phyloP scores from a whole-genome alignment of 2,888 invertebrate species.

The Coecobrya sp. region DNA sequence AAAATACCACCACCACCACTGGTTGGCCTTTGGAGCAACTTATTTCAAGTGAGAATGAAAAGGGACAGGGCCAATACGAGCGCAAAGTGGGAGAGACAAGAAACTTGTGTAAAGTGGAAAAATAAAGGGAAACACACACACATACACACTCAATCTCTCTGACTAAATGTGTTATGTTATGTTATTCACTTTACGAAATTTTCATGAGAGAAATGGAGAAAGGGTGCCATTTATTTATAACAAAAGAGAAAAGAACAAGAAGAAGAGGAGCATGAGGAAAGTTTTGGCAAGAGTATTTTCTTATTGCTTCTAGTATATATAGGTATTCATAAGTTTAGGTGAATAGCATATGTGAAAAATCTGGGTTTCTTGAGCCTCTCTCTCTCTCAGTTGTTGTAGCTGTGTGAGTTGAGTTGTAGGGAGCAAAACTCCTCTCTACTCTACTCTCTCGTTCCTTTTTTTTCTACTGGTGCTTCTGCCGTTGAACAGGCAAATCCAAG shows the following conservation, averaged over 20 bases:
- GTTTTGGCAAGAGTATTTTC: conserved; percentile 53
- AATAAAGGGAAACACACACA: conserved; percentile 52
- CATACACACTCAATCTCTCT: conserved; percentile 24
- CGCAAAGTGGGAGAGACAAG: conserved; percentile 63
- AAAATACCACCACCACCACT: background rate
- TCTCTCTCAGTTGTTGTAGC: background rate
- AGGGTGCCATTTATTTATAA: conserved; percentile 68
- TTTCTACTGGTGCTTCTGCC: background rate
- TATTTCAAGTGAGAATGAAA: conserved; percentile 65
- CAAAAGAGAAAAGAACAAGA: conserved; percentile 63
- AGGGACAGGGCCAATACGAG: conserved; percentile 59
- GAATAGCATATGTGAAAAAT: conserved; percentile 67
- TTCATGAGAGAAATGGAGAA: conserved; percentile 47
- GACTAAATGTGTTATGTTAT: background rate
- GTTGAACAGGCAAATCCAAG: conserved; percentile 68
- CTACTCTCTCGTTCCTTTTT: background rate
- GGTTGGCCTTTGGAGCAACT: conserved; percentile 9
- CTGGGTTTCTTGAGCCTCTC: conserved; percentile 40
- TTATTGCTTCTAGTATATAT: background rate
- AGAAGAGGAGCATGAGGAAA: conserved; percentile 46
- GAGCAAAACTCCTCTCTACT: background rate
- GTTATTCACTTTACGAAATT: conserved; percentile 51
- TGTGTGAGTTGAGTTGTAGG: conserved; percentile 49
- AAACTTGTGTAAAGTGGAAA: conserved; percentile 54
- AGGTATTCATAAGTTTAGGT: background rate